Base-by-base conservation (phyloP, 2,113 vertebrate genomes). In the Scolopax mira region DNA sequence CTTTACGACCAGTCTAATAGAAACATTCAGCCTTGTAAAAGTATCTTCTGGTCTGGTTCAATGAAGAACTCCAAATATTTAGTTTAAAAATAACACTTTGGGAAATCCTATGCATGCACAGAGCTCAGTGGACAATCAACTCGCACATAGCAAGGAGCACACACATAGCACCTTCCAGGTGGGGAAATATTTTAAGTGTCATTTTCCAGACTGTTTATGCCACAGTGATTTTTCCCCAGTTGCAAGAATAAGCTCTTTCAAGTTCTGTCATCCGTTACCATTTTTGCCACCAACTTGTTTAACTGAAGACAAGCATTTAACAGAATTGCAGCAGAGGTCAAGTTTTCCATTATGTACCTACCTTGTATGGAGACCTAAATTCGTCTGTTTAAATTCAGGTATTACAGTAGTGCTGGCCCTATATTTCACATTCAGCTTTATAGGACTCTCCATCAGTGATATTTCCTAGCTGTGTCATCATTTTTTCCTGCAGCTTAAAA, bases 81-180 rank as follows among this genome's bases (percentile, higher is more conserved):
- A 21, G 13, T 49, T 73, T 72, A 15, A 57, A 65, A 84, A 41
- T 31, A 54, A 52, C 35, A 79, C 30, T 78, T 75, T 18, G n/a
- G 27, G 44, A 65, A 92, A 24, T 33, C 17, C 28, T 27, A 3
- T 30, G 11, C 46, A 51, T 30, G 35, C 9, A 57, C 24, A 57
- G 22, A 84, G 7, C 3, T 64, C 37, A 25, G 22, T 4, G 4
- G 35, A 44, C 78, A 85, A 18, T 11, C 64, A 64, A 49, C 19
- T 44, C 49, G 37, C 22, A 67, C 3, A 18, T 19, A 39, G 25
- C 7, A 37, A 80, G 41, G 31, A 88, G 11, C 22, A 42, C 3
- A 69, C 1, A 1, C 15, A 1, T 19, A 83, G 58, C 15, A 60
- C 5, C 18, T 61, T 77, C 49, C 13, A 15, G 0, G 0, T 13